Conservation (phyloP, 2,888 invertebrate genomes). For the Pterostichus niger region DNA sequence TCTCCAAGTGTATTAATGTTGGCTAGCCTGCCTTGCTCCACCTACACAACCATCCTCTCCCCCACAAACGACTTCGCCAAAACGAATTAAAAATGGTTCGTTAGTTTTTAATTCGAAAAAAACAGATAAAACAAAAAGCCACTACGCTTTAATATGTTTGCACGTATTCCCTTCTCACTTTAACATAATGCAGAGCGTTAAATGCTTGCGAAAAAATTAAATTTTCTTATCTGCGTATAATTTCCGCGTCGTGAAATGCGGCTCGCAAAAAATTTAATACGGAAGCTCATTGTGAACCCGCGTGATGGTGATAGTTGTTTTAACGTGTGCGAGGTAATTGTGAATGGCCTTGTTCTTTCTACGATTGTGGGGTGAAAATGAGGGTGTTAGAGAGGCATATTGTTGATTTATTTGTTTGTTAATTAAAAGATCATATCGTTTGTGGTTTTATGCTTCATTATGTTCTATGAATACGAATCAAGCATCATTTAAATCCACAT, state of each 20-base stretch:
- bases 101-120: constrained; percentile 67
- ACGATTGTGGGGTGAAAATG: constrained; percentile 3
- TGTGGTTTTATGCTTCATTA: not conserved
- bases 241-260: constrained; percentile 32
- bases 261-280: not conserved
- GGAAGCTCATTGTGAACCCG: constrained; percentile 32
- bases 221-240: constrained; percentile 62
- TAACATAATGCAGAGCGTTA: constrained; percentile 46
- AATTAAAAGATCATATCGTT: constrained; percentile 36
- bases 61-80: constrained; percentile 57
- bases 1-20: constrained; percentile 67
- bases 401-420: constrained; percentile 32
- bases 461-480: too few species aligned
- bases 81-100: constrained; percentile 67
- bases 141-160: constrained; percentile 62
- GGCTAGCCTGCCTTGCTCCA: not conserved
- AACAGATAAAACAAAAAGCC: constrained; percentile 48
- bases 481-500: too few species aligned
- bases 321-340: constrained; percentile 26
- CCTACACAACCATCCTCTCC: constrained; percentile 10
- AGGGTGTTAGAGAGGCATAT: constrained; percentile 12
- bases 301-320: not conserved
- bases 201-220: constrained; percentile 60
- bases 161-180: constrained; percentile 25
- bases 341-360: not conserved